A percentile compares a stretch with the other conserved stretches of the same genome.
Evolutionary conservation across 2,797 vertebrate species (phyloP).

Genomic region (Etheostoma nigrum): DNA sequence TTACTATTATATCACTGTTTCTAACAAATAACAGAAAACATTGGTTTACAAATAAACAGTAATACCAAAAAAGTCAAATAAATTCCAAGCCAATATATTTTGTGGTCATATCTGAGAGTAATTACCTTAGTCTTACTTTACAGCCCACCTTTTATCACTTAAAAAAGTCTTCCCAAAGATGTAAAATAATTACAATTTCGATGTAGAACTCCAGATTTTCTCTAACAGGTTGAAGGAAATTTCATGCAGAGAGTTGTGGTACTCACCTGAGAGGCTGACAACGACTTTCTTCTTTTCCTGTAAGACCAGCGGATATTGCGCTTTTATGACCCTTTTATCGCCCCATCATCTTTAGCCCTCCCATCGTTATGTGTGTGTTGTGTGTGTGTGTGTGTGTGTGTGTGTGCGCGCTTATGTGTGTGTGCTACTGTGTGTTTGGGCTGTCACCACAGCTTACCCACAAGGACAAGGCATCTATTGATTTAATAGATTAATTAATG

Average conservation of each 20-base stretch:
- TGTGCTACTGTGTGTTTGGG: background rate
- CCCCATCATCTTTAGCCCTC: conserved; percentile 40
- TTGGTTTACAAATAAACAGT: background rate
- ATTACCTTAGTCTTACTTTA: background rate
- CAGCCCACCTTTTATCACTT: rapidly evolving
- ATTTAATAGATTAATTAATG: conserved; percentile 21
- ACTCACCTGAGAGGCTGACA: conserved; percentile 54
- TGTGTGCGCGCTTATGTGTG: background rate
- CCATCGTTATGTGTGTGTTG: conserved; percentile 18
- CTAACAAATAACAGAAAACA: background rate
- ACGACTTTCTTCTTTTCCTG: background rate
- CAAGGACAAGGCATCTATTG: conserved; percentile 2
- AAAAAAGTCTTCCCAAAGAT: background rate
- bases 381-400: background rate
- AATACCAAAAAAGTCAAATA: background rate
- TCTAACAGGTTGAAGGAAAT: background rate
- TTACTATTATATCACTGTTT: background rate
- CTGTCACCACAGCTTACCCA: background rate
- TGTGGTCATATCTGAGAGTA: background rate
- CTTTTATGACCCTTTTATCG: conserved; percentile 62
- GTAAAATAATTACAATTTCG: background rate
- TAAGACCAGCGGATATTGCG: conserved; percentile 5
- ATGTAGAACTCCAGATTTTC: background rate
- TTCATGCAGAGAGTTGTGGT: background rate
- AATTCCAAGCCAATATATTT: background rate